These are phyloP conservation scores for Lontra canadensis DNA, from an alignment of 2,113 vertebrate genomes.

Conservation along the genomic window DNA sequence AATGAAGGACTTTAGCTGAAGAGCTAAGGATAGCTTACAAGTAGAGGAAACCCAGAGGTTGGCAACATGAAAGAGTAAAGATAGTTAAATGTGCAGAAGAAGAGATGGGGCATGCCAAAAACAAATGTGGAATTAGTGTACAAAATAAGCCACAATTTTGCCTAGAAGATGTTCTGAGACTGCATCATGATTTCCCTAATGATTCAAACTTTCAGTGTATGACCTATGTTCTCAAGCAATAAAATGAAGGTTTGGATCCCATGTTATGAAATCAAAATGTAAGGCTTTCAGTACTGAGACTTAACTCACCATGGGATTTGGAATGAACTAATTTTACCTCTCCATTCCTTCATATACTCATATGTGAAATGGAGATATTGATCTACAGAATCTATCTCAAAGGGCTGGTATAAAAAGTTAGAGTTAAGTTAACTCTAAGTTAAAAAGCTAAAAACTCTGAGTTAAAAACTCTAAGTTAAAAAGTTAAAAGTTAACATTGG, in stretches of 20 bases:
- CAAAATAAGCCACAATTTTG: background rate
- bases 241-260: background rate
- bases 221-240: background rate
- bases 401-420: background rate
- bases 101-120: background rate
- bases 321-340: background rate
- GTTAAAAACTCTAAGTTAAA: background rate
- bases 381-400: conserved; percentile 5
- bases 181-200: background rate
- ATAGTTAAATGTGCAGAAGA: conserved; percentile 26
- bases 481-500: background rate
- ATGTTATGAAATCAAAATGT: conserved; percentile 18
- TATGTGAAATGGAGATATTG: background rate
- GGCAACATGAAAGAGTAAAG: background rate
- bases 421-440: background rate
- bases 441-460: too few relatives aligned
- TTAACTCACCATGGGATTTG: background rate
- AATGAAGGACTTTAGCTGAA: conserved; percentile 15
- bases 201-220: background rate
- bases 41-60: background rate
- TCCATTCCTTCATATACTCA: background rate
- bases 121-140: background rate
- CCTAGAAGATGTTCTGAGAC: conserved; percentile 5
- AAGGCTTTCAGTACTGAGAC: background rate
- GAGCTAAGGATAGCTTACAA: background rate